Base-by-base conservation (phyloP, 2,113 vertebrate genomes). In the Engystomops pustulosus region DNA sequence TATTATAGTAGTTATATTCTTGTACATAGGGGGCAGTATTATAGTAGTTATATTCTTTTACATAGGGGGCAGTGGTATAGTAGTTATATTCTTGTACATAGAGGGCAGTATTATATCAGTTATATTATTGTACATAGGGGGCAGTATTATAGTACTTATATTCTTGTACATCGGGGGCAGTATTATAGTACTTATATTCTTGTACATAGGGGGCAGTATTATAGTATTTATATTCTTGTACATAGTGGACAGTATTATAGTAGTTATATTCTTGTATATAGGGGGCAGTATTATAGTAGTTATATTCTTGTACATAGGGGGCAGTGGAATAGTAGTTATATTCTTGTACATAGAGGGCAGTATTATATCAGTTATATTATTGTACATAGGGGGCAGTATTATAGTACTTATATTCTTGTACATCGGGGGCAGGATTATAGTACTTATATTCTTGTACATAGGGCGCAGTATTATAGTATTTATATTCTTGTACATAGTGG, bases 381-480 rank as follows among this genome's bases (percentile, higher is more conserved):
- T 41, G 38, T 41, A 41, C 38, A 41, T 41, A 41, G 38, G 38
- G 8, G 38, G 38, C 8, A 41, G 38, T 41, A 41, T 41, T 41
- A 41, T 41, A 41, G 44, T 47, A 47, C 7, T 47, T 47, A 47
- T 47, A 47, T 47, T 47, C 44, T 55, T 55, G 20, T 62, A 27
- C 6, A 62, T 27, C 27, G 25, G n/a, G 23, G 3, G 58, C 25
- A 27, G 58, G 27, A 62, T 62, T 62, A 62, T 62, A 62, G 58
- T 62, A 55, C 9, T 62, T 62, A 62, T 62, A 62, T 62, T 62
- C 58, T 62, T 62, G 23, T 62, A 62, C 12, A 41, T 41, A 41
- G 38, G 38, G 38, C n/a, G 38, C 38, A 41, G 38, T 41, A 41
- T 41, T 58, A 65, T 32, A 65, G 60, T 65, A 65, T n/a, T 60